These are phyloP conservation scores for Sarotherodon lohbergeri DNA, from an alignment of 2,113 vertebrate species.

Conservation along the genomic window DNA sequence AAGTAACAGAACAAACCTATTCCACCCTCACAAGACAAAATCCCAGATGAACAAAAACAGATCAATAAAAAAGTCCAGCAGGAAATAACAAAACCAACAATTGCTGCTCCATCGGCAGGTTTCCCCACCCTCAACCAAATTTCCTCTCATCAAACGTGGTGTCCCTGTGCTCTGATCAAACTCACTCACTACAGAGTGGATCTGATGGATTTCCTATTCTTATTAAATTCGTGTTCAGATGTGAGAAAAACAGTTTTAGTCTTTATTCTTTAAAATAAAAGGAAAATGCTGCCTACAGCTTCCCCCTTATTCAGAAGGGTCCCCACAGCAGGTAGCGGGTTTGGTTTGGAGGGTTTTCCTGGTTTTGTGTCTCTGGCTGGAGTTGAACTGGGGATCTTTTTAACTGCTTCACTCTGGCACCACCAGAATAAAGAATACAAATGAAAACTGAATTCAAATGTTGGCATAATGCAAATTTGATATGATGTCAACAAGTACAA, in stretches of 20 bases:
- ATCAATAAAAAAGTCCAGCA: background rate
- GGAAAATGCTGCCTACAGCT: background rate
- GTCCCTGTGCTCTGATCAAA: background rate
- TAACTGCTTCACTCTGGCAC: background rate
- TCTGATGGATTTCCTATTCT: background rate
- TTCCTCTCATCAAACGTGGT: rapidly evolving
- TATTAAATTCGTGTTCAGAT: background rate
- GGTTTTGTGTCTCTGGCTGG: background rate
- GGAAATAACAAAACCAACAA: background rate
- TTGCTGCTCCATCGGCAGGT: rapidly evolving
- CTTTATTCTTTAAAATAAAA: background rate
- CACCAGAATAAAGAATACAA: background rate
- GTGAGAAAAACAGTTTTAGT: rapidly evolving
- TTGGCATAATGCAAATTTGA: background rate
- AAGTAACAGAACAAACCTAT: background rate
- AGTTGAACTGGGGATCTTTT: rapidly evolving
- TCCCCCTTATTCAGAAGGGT: background rate
- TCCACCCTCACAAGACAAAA: background rate
- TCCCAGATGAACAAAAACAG: background rate
- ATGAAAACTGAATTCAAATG: background rate
- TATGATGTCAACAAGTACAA: background rate
- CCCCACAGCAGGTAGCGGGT: background rate
- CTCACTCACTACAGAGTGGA: background rate
- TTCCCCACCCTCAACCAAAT: background rate
- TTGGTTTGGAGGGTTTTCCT: background rate